Percentiles rank a stretch among this genome's conserved stretches.
phyloP scores from a whole-genome alignment of 37 sponge, comb jelly and placozoan species.

The Hexactinellida sp. region DNA sequence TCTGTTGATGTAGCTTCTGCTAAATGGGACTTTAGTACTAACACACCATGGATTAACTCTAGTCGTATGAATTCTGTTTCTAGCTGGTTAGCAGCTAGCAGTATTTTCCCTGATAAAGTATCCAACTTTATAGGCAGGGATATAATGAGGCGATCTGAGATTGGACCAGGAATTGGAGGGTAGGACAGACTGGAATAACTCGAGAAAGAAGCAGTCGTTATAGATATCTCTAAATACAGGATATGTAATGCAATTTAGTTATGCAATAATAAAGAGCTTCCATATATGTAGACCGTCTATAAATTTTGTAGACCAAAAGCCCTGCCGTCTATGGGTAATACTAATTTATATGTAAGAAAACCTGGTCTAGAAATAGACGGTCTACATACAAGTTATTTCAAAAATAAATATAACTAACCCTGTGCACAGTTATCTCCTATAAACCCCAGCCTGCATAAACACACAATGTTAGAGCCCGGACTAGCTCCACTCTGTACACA shows the following conservation, averaged over 20 bases:
- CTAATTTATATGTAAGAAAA: too few species aligned
- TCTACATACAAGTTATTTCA: too few species aligned
- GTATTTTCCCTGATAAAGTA: neutral
- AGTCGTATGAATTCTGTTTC: neutral
- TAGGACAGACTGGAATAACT: slow-evolving; percentile 58
- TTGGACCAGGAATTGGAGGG: slow-evolving; percentile 37
- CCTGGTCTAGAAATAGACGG: too few species aligned
- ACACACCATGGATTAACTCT: neutral
- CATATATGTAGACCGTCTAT: too few species aligned
- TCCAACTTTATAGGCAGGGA: neutral
- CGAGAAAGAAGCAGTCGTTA: slow-evolving; percentile 34
- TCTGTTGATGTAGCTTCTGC: neutral
- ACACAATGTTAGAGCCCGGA: neutral
- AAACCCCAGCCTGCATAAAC: neutral
- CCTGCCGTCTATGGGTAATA: too few species aligned
- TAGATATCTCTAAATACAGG: neutral
- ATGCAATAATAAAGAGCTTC: too few species aligned
- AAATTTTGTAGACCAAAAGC: too few species aligned
- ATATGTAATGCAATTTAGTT: too few species aligned
- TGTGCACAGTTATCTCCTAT: neutral
- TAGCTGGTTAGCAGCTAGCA: neutral
- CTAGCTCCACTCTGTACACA: neutral
- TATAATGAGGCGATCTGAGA: neutral
- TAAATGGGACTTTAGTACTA: neutral
- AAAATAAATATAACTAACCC: too few species aligned